Evolutionary conservation across 2,797 vertebrate species (phyloP).

Genomic region (Clarias laeviceps): DNA sequence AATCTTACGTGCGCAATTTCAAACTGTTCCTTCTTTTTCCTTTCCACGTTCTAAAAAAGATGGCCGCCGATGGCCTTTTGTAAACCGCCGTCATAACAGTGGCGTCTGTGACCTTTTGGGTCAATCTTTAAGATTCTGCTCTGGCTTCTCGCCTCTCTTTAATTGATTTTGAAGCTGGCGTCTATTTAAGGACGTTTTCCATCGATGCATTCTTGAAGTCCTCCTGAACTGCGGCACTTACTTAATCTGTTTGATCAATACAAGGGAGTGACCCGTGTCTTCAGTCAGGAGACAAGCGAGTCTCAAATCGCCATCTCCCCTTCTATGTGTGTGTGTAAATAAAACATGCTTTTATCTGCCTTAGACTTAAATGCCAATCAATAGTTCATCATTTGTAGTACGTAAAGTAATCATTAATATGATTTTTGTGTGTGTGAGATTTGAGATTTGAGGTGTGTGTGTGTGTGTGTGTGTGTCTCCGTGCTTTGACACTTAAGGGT

Average conservation of each 20-base stretch:
- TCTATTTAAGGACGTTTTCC: conserved; percentile 19
- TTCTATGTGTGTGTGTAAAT: neutral
- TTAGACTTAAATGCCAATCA: neutral
- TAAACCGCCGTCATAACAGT: conserved; percentile 19
- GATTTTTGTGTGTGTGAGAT: neutral
- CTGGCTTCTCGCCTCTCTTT: conserved; percentile 13
- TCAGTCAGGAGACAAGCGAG: conserved; percentile 16
- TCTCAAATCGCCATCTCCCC: conserved; percentile 15
- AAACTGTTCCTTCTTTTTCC: neutral
- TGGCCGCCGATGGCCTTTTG: neutral
- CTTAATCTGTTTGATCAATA: conserved; percentile 35
- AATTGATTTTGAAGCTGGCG: conserved; percentile 2
- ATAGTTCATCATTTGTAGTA: neutral
- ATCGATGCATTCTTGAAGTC: conserved; percentile 26
- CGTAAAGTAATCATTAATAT: neutral
- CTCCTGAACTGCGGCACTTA: conserved; percentile 41
- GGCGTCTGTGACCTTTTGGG: conserved; percentile 11
- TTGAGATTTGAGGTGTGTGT: neutral
- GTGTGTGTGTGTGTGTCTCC: neutral
- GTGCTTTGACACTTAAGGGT: neutral
- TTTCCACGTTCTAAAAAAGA: neutral
- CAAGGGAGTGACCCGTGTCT: conserved; percentile 13
- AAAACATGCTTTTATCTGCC: neutral
- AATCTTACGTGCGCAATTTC: neutral
- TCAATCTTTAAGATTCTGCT: neutral